Evolutionary conservation across 2,888 invertebrate genomes (phyloP), one percentile per base, ranked within the genome.

Genomic region (Molorchus minor): DNA sequence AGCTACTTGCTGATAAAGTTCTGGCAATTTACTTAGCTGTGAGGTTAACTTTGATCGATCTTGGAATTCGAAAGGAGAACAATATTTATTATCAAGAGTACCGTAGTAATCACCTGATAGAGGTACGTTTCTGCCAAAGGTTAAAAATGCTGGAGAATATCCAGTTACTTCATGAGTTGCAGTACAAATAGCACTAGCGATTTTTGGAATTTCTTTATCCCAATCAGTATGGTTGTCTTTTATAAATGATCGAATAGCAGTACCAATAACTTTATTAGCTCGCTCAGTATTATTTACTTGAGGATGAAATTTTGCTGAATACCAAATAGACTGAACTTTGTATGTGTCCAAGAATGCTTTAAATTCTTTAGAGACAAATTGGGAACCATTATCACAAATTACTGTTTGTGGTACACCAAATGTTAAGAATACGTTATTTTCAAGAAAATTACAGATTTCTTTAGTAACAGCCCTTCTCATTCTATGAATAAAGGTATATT

Each of bases 221-320:
- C 60, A 56, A 19, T 25, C 33, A 19, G 17, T 43, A 20, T 60
- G 60, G 29, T 52, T 44, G 4, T 47, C 49, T 15, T 54, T 36
- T 7, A 60, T 52, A 45, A 55, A 59, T 0, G 41, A 49, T 13
- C 47, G 13, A 8, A 75, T 71, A 19, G 68, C 68, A 1, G 70
- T 70, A 1, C 69, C 63, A 1, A 77, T 62, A 0, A 71, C 71
- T 35, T 69, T 47, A 57, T 76, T 76, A 0, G 70, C 66, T 0
- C 74, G 49, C 46, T 77, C 77, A 0, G 72, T 71, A 1, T 74
- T 71, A 53, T 77, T 76, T 0, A 64, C 58, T 61, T 77, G 76
- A 0, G 75, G 75, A 16, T 73, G 68, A 54, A 77, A 76, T 5
- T 49, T 33, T 0, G 71, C 64, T 19, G 65, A 73, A 53, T 56